Evolutionary conservation across 2,797 vertebrate genomes (phyloP).

Genomic region (Sebastes diaconus): DNA sequence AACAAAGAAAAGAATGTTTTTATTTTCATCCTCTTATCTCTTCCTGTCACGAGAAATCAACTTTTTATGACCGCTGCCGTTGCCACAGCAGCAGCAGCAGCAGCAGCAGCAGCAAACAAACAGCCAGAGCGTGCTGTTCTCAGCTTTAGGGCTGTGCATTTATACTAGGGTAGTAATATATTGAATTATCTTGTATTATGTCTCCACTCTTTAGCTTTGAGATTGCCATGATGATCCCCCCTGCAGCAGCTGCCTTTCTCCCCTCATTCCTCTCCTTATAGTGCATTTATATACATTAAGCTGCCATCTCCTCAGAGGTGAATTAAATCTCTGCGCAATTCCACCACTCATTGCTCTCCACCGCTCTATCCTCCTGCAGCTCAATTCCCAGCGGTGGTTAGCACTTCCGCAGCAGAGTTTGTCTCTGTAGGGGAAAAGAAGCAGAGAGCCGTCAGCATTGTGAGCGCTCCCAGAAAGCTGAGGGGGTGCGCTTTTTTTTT

Average conservation of each 20-base stretch:
- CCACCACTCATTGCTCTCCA: constrained; percentile 65
- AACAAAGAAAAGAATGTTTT: constrained; percentile 16
- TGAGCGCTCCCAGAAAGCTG: constrained; percentile 45
- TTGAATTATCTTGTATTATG: constrained; percentile 71
- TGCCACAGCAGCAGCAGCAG: constrained; percentile 10
- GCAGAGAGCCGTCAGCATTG: constrained; percentile 38
- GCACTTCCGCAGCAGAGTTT: constrained; percentile 52
- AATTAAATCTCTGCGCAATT: constrained; percentile 77
- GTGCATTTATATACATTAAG: constrained; percentile 79
- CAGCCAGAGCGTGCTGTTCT: constrained; percentile 18
- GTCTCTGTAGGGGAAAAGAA: constrained; percentile 43
- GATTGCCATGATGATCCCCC: constrained; percentile 50
- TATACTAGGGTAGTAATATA: constrained; percentile 54
- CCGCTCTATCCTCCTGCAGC: constrained; percentile 47
- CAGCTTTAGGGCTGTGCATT: constrained; percentile 45
- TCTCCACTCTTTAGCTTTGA: constrained; percentile 63
- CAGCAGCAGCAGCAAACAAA: constrained; percentile 40
- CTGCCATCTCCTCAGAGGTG: constrained; percentile 67
- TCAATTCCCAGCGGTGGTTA: constrained; percentile 58
- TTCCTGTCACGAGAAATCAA: constrained; percentile 49
- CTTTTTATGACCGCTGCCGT: constrained; percentile 32
- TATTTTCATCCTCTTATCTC: constrained; percentile 47
- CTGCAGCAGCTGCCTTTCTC: constrained; percentile 33
- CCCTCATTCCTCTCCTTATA: constrained; percentile 42
- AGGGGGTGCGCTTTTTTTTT: constrained; percentile 16